Base-by-base conservation (phyloP, 1,140 invertebrate genomes). In the Panulirus ornatus region DNA sequence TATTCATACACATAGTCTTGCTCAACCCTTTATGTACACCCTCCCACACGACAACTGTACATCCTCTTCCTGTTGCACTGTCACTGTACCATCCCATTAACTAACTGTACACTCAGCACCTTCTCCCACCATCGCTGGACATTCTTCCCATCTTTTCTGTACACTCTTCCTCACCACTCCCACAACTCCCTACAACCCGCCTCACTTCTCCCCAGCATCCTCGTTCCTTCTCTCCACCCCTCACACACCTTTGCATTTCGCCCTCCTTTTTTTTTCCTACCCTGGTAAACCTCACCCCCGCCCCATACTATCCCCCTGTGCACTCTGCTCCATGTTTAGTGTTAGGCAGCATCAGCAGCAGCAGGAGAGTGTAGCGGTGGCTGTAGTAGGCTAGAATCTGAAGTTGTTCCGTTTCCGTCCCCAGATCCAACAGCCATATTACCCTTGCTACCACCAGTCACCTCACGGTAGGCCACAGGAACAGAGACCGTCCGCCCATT, bases 351-450 rank as follows among this genome's bases (percentile, higher is more conserved):
- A n/a, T n/a, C n/a, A n/a, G n/a, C n/a, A n/a, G n/a, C n/a, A n/a
- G n/a, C n/a, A n/a, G n/a, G n/a, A 38, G 27, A 40, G 51, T 38
- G 54, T 38, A 63, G 58, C 30, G n/a, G 81, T 40, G 38, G 38
- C n/a, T 40, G 16, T 63, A 40, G 58, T 40, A 78, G 75, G 22
- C 11, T 22, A 44, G 75, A 78, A 19, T 83, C 81, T 83, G 81
- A 83, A 83, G 54, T 66, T 63, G 47, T 27, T 58, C 34, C 81
- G 81, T 83, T 83, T 83, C 81, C 81, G 81, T 83, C 81, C 81
- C 81, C 81, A 83, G 81, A 83, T 83, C 16, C 81, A 83, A 66
- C 81, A 83, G 58, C 81, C 63, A 47, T 83, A 83, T 83, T 83
- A 83, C 27, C 81, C 81, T 83, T 58, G 81, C 58, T 16, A 34